These are phyloP conservation scores for Nephotettix cincticeps DNA, from an alignment of 1,140 invertebrate genomes.

Conservation along the genomic window DNA sequence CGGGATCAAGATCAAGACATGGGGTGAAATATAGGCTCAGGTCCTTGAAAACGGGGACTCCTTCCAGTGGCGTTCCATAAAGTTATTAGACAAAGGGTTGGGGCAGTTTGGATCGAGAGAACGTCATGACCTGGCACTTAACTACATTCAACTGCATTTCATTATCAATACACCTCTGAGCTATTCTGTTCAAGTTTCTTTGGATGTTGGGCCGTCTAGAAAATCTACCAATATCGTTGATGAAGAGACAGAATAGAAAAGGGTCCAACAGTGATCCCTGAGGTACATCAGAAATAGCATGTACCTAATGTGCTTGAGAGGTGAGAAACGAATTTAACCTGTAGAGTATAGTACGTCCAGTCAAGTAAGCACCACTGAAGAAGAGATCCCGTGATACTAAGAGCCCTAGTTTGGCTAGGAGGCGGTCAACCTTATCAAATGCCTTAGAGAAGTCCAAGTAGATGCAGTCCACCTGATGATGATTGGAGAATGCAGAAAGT, in stretches of 20 bases:
- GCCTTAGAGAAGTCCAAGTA: background rate
- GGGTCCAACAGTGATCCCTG: background rate
- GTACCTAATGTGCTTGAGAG: background rate
- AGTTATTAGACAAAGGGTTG: background rate
- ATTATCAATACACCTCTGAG: background rate
- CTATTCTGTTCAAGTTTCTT: background rate
- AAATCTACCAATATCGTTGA: background rate
- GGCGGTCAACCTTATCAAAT: too few species aligned
- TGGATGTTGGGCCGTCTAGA: background rate
- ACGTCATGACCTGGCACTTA: conserved; percentile 4
- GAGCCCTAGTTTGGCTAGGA: background rate
- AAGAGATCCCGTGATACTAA: background rate
- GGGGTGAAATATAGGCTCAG: background rate
- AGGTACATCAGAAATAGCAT: background rate
- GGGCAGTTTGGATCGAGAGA: background rate
- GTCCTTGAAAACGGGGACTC: background rate
- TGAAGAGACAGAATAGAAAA: conserved; percentile 9
- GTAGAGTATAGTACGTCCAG: background rate
- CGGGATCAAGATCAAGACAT: background rate
- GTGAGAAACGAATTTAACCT: background rate
- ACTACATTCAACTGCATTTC: conserved; percentile 1
- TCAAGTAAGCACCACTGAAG: background rate
- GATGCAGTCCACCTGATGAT: background rate
- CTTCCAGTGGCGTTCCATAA: background rate
- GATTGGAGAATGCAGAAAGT: too few species aligned